phyloP scores from a whole-genome alignment of 2,113 vertebrate species.

The Lepisosteus oculatus region DNA sequence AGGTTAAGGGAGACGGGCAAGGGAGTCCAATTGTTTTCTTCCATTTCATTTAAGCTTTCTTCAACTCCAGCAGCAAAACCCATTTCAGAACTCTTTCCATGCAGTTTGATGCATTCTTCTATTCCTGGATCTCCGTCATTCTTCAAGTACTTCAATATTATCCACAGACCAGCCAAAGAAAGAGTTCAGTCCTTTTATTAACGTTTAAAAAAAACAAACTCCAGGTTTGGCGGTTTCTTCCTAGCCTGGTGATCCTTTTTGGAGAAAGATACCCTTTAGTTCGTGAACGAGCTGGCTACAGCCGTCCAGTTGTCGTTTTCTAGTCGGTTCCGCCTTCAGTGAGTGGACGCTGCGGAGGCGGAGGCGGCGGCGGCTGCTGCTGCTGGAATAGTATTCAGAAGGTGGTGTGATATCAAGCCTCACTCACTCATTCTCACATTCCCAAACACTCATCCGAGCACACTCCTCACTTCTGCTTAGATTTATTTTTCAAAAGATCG shows the following conservation, averaged over 20 bases:
- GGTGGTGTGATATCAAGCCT: conserved; percentile 88
- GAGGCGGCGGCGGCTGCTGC: conserved; percentile 49
- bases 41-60: conserved; percentile 31
- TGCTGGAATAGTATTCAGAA: conserved; percentile 75
- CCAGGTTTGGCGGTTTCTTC: conserved; percentile 28
- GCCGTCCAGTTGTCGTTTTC: conserved; percentile 31
- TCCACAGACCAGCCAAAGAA: conserved; percentile 41
- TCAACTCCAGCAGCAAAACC: conserved; percentile 63
- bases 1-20: conserved; percentile 48
- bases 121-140: conserved; percentile 16
- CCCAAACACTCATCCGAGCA: conserved; percentile 86
- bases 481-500: conserved; percentile 76
- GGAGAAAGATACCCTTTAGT: conserved; percentile 32
- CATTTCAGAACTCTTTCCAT: conserved; percentile 24
- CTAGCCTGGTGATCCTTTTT: conserved; percentile 19
- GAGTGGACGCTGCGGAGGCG: conserved; percentile 20
- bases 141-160: conserved; percentile 25
- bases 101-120: conserved; percentile 7
- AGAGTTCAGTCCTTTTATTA: conserved; percentile 41
- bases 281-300: conserved; percentile 40
- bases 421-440: conserved; percentile 86
- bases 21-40: conserved; percentile 29
- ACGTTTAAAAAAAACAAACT: conserved; percentile 23
- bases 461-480: conserved; percentile 77
- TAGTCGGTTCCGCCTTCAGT: conserved; percentile 34